A percentile compares a stretch with the other conserved stretches of the same genome.
These are phyloP conservation scores for Babyrousa celebensis DNA, from an alignment of 2,797 vertebrate species.

Conservation along the genomic window DNA sequence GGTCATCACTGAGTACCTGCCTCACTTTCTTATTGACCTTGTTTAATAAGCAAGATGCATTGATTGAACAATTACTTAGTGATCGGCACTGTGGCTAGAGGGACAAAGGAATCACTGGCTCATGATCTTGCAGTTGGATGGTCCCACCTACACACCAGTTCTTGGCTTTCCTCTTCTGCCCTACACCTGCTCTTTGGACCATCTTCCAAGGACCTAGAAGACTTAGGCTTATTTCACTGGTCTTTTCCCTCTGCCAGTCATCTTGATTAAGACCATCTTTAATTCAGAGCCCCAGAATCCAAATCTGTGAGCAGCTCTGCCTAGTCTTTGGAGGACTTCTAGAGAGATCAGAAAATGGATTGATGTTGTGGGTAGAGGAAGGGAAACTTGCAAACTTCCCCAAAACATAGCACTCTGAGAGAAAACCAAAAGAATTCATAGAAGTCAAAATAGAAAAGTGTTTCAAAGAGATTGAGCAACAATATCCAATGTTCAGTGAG, in stretches of 20 bases:
- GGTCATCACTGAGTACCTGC: background rate
- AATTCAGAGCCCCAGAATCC: background rate
- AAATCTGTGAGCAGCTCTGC: no score
- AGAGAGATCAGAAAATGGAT: background rate
- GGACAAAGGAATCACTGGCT: background rate
- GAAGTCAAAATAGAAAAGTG: background rate
- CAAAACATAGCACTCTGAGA: background rate
- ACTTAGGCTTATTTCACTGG: background rate
- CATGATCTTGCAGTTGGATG: background rate
- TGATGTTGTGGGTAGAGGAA: background rate
- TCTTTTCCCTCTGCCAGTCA: background rate
- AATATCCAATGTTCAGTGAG: background rate
- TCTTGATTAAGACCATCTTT: background rate
- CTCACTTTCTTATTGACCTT: background rate
- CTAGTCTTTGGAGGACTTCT: background rate
- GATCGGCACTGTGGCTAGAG: background rate
- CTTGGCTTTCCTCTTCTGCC: background rate
- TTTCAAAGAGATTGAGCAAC: background rate
- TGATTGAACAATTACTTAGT: background rate
- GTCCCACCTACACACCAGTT: background rate
- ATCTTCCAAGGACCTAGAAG: background rate
- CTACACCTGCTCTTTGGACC: background rate
- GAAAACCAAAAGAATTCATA: background rate
- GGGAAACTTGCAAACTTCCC: background rate
- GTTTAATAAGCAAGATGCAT: background rate